A percentile compares a stretch with the other conserved stretches of the same genome.
phyloP scores from a whole-genome alignment of 2,888 invertebrate species.

The Melinaea marsaeus region DNA sequence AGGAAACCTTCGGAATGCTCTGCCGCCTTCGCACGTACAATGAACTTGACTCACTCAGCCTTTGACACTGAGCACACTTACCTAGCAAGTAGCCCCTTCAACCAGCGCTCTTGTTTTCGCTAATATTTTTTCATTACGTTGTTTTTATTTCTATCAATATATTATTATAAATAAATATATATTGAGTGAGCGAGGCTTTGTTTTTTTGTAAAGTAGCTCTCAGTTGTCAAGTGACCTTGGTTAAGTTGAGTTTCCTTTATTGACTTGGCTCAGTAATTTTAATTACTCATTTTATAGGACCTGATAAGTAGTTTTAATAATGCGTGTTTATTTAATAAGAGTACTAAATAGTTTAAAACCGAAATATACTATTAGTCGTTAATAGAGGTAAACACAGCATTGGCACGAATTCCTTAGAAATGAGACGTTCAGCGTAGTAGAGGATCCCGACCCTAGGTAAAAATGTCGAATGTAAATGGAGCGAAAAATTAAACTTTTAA shows the following conservation, averaged over 20 bases:
- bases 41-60: constrained; percentile 29
- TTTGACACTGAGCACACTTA: constrained; percentile 27
- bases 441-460: constrained; percentile 55
- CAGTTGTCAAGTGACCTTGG: no score
- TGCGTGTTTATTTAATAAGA: not conserved
- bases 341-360: constrained; percentile 37
- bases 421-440: constrained; percentile 66
- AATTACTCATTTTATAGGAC: no score
- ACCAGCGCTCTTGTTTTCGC: constrained; percentile 9
- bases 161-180: constrained; percentile 4
- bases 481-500: constrained; percentile 25
- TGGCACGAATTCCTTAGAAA: constrained; percentile 66
- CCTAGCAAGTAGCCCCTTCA: constrained; percentile 19
- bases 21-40: constrained; percentile 45
- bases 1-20: constrained; percentile 67
- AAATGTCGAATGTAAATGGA: constrained; percentile 42
- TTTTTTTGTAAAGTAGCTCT: not conserved
- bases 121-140: constrained; percentile 2
- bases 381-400: constrained; percentile 42
- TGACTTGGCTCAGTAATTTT: no score
- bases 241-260: no score
- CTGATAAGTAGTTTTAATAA: no score
- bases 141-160: not conserved
- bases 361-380: not conserved
- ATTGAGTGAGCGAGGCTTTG: not conserved